Evolutionary conservation across 2,888 invertebrate species (phyloP).

Genomic region (Camponotus fellah): DNA sequence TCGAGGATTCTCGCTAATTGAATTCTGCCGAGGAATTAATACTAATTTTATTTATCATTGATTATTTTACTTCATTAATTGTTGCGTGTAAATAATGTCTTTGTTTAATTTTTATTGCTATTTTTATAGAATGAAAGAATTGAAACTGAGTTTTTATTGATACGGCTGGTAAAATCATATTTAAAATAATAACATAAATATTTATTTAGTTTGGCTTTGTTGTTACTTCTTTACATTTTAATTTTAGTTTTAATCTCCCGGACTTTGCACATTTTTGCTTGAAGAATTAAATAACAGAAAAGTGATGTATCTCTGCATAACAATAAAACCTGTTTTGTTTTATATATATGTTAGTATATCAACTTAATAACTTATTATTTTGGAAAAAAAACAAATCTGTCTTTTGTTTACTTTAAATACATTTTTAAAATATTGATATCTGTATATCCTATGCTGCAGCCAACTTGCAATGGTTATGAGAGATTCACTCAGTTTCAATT

Average conservation of each 20-base stretch:
- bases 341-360: background rate
- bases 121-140: background rate
- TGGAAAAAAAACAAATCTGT: background rate
- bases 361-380: background rate
- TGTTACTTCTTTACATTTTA: background rate
- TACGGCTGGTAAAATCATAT: background rate
- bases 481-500: constrained; percentile 52
- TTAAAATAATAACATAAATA: background rate
- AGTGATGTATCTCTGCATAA: background rate
- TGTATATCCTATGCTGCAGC: background rate
- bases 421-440: background rate
- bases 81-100: background rate
- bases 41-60: background rate
- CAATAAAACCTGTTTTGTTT: background rate
- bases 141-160: background rate
- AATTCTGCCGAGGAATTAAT: background rate
- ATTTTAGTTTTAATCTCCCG: background rate
- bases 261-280: background rate
- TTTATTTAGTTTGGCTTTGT: background rate
- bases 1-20: background rate
- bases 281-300: background rate
- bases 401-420: background rate
- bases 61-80: background rate
- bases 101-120: constrained; percentile 10
- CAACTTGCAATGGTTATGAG: background rate